These are phyloP conservation scores for Sorex araneus DNA, from an alignment of 2,113 vertebrate genomes.

Conservation along the genomic window DNA sequence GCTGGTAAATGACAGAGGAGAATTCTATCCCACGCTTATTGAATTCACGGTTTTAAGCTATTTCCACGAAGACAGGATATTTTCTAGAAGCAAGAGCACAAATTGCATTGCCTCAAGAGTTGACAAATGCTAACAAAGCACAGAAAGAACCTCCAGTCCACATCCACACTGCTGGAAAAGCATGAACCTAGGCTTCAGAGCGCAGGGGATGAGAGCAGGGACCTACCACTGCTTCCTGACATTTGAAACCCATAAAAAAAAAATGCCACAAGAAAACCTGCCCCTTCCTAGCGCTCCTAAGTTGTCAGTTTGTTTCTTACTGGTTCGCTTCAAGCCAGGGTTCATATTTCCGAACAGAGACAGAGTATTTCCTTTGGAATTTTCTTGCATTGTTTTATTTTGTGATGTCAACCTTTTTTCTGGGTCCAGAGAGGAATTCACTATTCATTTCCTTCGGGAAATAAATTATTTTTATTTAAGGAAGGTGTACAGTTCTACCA, in stretches of 20 bases:
- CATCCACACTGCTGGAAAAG: not conserved
- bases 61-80: not conserved
- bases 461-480: constrained; percentile 17
- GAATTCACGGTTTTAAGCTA: not conserved
- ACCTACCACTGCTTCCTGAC: not conserved
- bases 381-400: constrained; percentile 79
- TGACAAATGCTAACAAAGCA: not conserved
- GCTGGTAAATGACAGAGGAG: not conserved
- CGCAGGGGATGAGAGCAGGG: not conserved
- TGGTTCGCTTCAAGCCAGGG: not conserved
- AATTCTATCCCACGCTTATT: not conserved
- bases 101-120: not conserved
- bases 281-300: not conserved
- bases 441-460: constrained; percentile 67
- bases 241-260: not conserved
- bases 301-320: not conserved
- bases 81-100: not conserved
- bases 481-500: not conserved
- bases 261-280: not conserved
- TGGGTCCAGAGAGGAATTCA: constrained; percentile 21
- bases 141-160: not conserved
- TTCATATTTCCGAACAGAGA: not conserved
- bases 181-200: not conserved
- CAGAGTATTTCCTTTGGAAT: constrained; percentile 74
- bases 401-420: constrained; percentile 56